Percentiles rank a stretch among this genome's conserved stretches.
These are phyloP conservation scores for Suncus etruscus DNA, from an alignment of 2,113 vertebrate genomes.

Conservation along the genomic window DNA sequence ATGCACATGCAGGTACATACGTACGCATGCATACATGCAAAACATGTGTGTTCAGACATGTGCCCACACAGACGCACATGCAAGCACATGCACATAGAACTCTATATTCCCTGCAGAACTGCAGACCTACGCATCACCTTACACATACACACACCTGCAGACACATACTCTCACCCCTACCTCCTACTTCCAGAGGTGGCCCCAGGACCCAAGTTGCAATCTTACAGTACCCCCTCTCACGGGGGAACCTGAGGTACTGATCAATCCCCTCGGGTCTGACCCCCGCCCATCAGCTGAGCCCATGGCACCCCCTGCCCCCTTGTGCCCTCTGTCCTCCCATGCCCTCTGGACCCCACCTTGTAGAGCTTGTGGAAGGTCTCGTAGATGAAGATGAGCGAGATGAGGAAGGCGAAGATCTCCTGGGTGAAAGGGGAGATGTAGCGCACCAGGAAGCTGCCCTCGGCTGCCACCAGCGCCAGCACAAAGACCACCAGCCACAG, in stretches of 20 bases:
- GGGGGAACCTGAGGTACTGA: too few species aligned
- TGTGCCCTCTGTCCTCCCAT: too few species aligned
- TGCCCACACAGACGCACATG: too few species aligned
- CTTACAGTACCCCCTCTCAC: not conserved
- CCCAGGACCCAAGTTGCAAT: not conserved
- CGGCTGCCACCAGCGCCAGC: slow-evolving; percentile 95
- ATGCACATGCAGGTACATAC: not conserved
- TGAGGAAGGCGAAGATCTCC: slow-evolving; percentile 99
- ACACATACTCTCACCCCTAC: not conserved
- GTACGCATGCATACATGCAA: too few species aligned
- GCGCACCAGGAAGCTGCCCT: slow-evolving; percentile 98
- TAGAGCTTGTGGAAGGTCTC: slow-evolving; percentile 98
- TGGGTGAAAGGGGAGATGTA: slow-evolving; percentile 99
- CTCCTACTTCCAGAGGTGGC: slow-evolving; percentile 79
- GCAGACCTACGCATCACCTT: too few species aligned
- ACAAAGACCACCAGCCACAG: slow-evolving; percentile 98
- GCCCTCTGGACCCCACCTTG: slow-evolving; percentile 88
- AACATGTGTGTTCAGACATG: too few species aligned
- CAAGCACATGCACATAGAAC: too few species aligned
- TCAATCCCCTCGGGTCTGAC: not conserved
- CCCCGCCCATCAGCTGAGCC: not conserved
- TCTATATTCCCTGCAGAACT: too few species aligned
- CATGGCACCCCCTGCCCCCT: not conserved
- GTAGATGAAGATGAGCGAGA: slow-evolving; percentile 99
- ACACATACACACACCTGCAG: too few species aligned